These are phyloP conservation scores for Pogonophryne albipinna DNA, from an alignment of 2,797 vertebrate genomes.

Conservation along the genomic window DNA sequence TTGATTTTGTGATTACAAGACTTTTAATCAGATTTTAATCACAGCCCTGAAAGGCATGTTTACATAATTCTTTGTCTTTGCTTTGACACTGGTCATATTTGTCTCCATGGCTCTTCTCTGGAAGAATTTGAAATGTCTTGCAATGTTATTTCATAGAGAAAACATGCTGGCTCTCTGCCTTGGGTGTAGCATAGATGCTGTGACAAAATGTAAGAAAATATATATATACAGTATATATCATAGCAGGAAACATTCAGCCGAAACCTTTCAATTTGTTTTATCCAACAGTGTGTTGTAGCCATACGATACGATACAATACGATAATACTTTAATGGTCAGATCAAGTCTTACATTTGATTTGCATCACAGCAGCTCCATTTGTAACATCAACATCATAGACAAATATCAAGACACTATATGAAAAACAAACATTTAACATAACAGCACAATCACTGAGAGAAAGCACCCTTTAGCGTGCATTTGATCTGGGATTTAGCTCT, in stretches of 20 bases:
- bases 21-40: conserved; percentile 76
- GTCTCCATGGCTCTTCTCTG: conserved; percentile 1
- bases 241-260: conserved; percentile 46
- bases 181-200: not conserved
- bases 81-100: conserved; percentile 42
- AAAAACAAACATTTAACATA: too few species aligned
- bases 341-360: too few species aligned
- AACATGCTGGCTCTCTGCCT: not conserved
- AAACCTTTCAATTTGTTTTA: conserved; percentile 34
- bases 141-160: conserved; percentile 15
- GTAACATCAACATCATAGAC: too few species aligned
- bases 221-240: too few species aligned
- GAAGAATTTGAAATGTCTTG: conserved; percentile 3
- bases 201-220: conserved; percentile 35
- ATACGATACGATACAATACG: not conserved
- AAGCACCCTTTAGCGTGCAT: too few species aligned
- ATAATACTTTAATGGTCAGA: too few species aligned
- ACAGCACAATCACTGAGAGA: too few species aligned
- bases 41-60: conserved; percentile 42
- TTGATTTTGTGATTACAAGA: conserved; percentile 71
- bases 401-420: too few species aligned
- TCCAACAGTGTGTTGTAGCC: conserved; percentile 24
- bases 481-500: too few species aligned
- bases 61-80: conserved; percentile 41
- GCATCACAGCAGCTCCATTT: too few species aligned